Evolutionary conservation across 2,797 vertebrate species (phyloP).

Genomic region (Margarornis squamiger): DNA sequence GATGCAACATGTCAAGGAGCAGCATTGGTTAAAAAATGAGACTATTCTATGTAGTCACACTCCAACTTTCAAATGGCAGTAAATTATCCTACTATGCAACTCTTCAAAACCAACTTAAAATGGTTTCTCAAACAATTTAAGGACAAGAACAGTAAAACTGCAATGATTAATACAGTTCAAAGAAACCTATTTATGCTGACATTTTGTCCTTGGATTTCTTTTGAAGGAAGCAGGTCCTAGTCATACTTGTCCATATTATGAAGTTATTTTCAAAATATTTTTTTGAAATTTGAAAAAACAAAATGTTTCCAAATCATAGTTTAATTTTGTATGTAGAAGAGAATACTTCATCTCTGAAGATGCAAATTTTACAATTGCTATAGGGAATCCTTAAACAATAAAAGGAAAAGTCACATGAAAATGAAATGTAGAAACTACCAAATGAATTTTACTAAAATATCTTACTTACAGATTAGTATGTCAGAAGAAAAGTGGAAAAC

Average conservation of each 20-base stretch:
- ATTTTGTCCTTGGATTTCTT: background rate
- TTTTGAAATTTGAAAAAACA: background rate
- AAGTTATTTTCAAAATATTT: background rate
- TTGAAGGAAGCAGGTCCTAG: background rate
- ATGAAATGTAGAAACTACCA: background rate
- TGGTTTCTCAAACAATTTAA: background rate
- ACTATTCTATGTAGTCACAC: background rate
- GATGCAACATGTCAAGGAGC: background rate
- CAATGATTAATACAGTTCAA: background rate
- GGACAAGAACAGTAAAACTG: background rate
- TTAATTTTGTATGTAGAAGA: background rate
- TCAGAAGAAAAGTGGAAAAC: background rate
- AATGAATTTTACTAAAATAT: background rate
- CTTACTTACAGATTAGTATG: background rate
- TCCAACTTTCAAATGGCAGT: background rate
- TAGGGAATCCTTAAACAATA: background rate
- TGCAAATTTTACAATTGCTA: background rate
- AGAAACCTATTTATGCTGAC: background rate
- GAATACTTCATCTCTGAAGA: background rate
- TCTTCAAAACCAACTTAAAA: background rate
- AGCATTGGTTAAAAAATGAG: background rate
- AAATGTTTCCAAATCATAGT: background rate
- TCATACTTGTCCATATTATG: rapidly evolving
- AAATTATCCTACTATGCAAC: background rate
- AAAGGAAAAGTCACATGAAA: background rate